A percentile compares a stretch with the other conserved stretches of the same genome.
Conservation (phyloP, 2,888 invertebrate species). For the Anodontia alba region DNA sequence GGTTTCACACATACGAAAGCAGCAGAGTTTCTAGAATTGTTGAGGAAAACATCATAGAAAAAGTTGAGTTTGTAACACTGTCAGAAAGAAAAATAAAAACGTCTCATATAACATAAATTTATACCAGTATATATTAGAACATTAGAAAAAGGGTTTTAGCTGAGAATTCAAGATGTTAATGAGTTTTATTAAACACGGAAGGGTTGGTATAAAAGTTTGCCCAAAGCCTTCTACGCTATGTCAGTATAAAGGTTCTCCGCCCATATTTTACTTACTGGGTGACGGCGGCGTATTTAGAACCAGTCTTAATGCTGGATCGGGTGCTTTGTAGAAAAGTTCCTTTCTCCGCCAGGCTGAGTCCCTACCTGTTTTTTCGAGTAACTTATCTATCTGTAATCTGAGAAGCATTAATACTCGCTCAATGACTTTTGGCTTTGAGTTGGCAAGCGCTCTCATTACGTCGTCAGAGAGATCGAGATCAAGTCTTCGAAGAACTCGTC, state of each 20-base stretch:
- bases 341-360: slow-evolving; percentile 42
- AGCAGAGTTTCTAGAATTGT: too few species aligned
- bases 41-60: too few species aligned
- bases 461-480: slow-evolving; percentile 78
- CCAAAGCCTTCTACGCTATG: too few species aligned
- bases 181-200: too few species aligned
- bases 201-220: too few species aligned
- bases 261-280: slow-evolving; percentile 47
- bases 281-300: slow-evolving; percentile 51
- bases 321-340: slow-evolving; percentile 48
- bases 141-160: too few species aligned
- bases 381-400: slow-evolving; percentile 74
- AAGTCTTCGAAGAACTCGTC: slow-evolving; percentile 70
- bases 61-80: too few species aligned
- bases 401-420: slow-evolving; percentile 77
- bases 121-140: too few species aligned
- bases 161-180: too few species aligned
- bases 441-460: slow-evolving; percentile 72
- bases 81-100: too few species aligned
- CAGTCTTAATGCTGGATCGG: slow-evolving; percentile 49
- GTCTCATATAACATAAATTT: too few species aligned
- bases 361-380: slow-evolving; percentile 72
- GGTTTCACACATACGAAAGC: too few species aligned
- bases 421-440: slow-evolving; percentile 71
- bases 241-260: background rate